These are phyloP conservation scores for Falco columbarius DNA, from an alignment of 2,797 vertebrate genomes.

Conservation along the genomic window DNA sequence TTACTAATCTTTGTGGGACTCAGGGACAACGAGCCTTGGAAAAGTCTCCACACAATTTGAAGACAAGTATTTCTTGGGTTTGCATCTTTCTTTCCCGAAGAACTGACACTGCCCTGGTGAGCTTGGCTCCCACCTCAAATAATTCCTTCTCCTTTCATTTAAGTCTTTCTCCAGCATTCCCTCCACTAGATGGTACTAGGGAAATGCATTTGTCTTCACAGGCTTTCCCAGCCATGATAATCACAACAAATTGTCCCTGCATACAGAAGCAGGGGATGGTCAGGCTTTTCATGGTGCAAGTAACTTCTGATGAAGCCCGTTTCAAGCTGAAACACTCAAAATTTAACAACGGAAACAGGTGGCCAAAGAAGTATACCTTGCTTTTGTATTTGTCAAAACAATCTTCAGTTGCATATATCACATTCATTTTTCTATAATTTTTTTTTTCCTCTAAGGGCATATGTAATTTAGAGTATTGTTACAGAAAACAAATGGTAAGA, in stretches of 20 bases:
- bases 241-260: not conserved
- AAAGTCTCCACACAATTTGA: not conserved
- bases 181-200: constrained; percentile 67
- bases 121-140: not conserved
- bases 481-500: not conserved
- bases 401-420: not conserved
- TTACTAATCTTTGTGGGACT: not conserved
- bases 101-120: not conserved
- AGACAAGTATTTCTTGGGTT: not conserved
- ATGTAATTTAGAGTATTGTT: not conserved
- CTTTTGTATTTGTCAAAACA: not conserved
- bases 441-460: not conserved
- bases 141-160: not conserved
- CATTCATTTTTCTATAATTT: not conserved
- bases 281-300: not conserved
- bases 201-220: not conserved
- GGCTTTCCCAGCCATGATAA: not conserved
- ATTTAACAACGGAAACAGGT: not conserved
- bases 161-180: not conserved
- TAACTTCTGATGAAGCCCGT: not conserved
- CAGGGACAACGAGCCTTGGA: not conserved
- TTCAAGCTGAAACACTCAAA: not conserved
- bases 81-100: not conserved
- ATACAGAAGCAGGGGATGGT: not conserved
- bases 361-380: not conserved